These are phyloP conservation scores for Drosophila tripunctata DNA, from an alignment of 2,888 invertebrate species.

Conservation along the genomic window DNA sequence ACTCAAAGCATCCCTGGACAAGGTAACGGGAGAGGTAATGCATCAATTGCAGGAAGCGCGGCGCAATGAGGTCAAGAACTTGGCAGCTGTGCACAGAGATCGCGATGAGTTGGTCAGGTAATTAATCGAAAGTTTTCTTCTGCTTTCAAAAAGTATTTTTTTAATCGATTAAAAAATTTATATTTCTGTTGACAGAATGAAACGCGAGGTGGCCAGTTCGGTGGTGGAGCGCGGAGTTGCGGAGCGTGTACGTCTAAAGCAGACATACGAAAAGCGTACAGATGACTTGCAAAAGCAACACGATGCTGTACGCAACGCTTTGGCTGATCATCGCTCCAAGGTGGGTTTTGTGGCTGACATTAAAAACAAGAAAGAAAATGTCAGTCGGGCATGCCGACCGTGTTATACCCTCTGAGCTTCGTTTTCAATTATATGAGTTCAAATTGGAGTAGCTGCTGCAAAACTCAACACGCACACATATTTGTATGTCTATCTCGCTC, in stretches of 20 bases:
- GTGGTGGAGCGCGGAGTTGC: constrained; percentile 95
- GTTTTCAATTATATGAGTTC: no score
- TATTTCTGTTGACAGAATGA: constrained; percentile 78
- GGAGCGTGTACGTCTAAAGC: constrained; percentile 92
- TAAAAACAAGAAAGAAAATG: no score
- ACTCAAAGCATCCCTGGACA: constrained; percentile 89
- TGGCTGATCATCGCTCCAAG: constrained; percentile 88
- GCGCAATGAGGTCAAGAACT: constrained; percentile 93
- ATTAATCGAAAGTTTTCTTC: not conserved
- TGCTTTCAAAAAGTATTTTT: no score
- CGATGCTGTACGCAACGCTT: constrained; percentile 89
- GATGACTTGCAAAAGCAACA: constrained; percentile 91
- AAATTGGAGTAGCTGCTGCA: no score
- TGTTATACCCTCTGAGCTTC: no score
- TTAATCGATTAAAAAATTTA: no score
- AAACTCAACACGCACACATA: no score
- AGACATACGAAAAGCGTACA: constrained; percentile 90
- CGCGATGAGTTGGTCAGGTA: constrained; percentile 96
- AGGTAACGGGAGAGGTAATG: constrained; percentile 90
- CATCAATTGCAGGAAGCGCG: constrained; percentile 92
- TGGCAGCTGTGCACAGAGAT: constrained; percentile 94
- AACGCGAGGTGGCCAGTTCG: constrained; percentile 84
- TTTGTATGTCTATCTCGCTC: no score
- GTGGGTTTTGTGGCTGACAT: no score
- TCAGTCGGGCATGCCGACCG: no score